Evolutionary conservation across 2,797 vertebrate species (phyloP), one percentile per base, ranked within the genome.

Genomic region (Otus scops): DNA sequence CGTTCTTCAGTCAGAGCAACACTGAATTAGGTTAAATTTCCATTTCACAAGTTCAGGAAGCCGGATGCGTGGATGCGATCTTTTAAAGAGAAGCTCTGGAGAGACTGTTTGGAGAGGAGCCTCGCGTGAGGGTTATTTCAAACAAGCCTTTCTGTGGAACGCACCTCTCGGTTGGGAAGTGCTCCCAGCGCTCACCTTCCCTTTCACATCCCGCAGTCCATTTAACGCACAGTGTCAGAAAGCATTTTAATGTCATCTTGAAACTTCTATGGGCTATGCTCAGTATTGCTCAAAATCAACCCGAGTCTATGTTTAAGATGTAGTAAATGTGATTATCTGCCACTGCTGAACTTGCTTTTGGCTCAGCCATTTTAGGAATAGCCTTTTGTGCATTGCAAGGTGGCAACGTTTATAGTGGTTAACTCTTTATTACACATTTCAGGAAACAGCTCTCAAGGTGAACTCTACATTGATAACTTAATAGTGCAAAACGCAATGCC

Each of bases 41-140:
- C 96, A 82, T 89, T 91, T 93, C 85, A 67, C 43, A 76, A 92
- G 75, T 89, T 91, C 71, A 82, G 81, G 78, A 69, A 79, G 95
- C 65, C 63, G 16, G 76, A 18, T 2, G 3, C 36, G 81, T 38
- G 17, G 57, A 70, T 65, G 76, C 2, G 4, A 32, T 48, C 34
- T 0, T 50, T 75, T 22, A 5, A 38, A 68, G 77, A 28, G 75
- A 7, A 73, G 51, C 56, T 51, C 32, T 60, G 89, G 43, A 7
- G 70, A 48, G 47, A 20, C 20, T 2, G 0, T 23, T n/a, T 14
- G 28, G 60, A 47, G 39, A 61, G 51, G 41, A n/a, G 67, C 32
- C 69, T 13, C 3, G 3, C 22, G 6, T 4, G 9, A 22, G n/a
- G 36, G 28, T 73, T 43, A 15, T 53, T 63, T 36, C 30, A 27